phyloP scores from a whole-genome alignment of 2,797 vertebrate genomes.

The Gallinago stenura region DNA sequence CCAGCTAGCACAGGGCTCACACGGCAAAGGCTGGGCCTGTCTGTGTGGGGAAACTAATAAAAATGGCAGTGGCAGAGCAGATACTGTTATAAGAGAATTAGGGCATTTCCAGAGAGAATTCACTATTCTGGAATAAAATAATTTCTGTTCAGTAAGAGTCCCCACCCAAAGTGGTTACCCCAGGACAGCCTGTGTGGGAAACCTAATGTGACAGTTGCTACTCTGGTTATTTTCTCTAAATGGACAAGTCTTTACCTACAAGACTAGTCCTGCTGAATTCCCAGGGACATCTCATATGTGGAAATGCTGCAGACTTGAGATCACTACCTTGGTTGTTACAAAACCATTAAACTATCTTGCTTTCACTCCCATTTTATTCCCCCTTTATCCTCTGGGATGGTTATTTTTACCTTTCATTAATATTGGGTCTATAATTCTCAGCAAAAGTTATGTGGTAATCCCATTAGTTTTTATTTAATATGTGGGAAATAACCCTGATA shows the following conservation, averaged over 20 bases:
- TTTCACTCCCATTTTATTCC: neutral
- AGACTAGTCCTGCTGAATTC: neutral
- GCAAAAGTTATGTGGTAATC: neutral
- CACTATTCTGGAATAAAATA: neutral
- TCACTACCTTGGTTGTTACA: neutral
- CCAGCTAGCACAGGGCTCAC: neutral
- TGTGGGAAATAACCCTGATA: neutral
- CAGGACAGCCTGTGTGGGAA: neutral
- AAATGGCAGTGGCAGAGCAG: neutral
- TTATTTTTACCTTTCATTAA: neutral
- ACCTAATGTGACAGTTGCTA: neutral
- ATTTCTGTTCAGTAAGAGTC: neutral
- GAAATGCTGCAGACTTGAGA: neutral
- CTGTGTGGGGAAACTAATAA: neutral
- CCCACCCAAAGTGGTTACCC: neutral
- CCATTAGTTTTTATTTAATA: neutral
- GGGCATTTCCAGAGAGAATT: neutral
- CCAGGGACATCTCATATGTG: neutral
- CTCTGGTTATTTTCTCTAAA: neutral
- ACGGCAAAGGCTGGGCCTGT: neutral
- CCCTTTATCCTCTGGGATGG: neutral
- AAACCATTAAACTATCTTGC: neutral
- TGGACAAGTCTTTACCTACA: neutral
- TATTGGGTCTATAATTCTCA: neutral
- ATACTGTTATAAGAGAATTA: neutral